These are phyloP conservation scores for chimpanzee (Pan troglodytes) DNA, from an alignment of 2,113 vertebrate species.

Conservation along the genomic window DNA sequence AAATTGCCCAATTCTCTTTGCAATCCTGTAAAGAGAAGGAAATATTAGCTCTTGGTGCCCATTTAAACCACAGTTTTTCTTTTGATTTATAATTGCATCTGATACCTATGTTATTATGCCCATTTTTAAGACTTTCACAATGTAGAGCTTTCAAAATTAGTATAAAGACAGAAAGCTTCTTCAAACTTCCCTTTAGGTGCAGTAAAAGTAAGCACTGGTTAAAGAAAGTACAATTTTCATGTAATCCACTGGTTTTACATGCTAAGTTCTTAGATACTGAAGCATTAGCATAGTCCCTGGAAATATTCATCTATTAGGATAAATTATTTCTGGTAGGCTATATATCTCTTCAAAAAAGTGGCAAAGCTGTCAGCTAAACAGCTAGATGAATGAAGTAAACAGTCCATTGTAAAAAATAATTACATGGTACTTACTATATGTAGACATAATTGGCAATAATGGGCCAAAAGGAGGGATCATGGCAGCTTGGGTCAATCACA, in stretches of 20 bases:
- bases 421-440: background rate
- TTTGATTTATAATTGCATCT: background rate
- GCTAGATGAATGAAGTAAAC: slow-evolving; percentile 34
- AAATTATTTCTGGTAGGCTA: background rate
- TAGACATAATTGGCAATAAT: slow-evolving; percentile 1
- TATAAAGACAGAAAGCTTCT: background rate
- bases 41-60: background rate
- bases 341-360: background rate
- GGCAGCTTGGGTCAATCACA: background rate
- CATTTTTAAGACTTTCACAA: background rate
- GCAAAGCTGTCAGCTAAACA: background rate
- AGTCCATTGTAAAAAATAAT: slow-evolving; percentile 28
- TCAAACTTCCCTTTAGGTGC: background rate
- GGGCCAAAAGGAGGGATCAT: background rate
- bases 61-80: background rate
- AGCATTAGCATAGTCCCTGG: background rate
- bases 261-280: background rate
- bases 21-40: background rate
- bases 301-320: background rate
- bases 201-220: background rate
- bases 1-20: background rate
- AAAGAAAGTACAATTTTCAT: slow-evolving; percentile 37
- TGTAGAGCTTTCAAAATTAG: background rate
- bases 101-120: background rate
- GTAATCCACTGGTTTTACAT: background rate